Conservation (phyloP, 2,113 vertebrate genomes). For the Planiliza haematocheilus region DNA sequence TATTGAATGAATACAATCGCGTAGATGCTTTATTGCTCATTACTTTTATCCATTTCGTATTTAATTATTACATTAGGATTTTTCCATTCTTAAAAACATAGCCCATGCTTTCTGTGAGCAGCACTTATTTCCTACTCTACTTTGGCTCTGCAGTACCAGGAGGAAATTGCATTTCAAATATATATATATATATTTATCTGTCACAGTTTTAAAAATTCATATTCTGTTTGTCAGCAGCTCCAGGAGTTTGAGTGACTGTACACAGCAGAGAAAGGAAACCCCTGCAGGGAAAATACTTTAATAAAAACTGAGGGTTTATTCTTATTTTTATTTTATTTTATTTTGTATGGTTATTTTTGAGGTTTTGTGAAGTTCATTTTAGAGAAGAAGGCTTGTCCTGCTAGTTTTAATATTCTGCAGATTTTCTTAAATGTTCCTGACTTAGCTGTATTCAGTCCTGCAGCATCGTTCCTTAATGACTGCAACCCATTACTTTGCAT, state of each 20-base stretch:
- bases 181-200: not conserved
- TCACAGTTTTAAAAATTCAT: not conserved
- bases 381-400: not conserved
- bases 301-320: not conserved
- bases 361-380: too few relatives aligned
- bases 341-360: not conserved
- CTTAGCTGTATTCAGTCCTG: conserved; percentile 23
- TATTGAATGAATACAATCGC: not conserved
- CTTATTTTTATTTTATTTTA: not conserved
- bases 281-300: conserved; percentile 7
- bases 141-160: not conserved
- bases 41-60: not conserved
- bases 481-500: conserved; percentile 7
- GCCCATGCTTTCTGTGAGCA: not conserved
- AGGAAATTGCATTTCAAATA: conserved; percentile 5
- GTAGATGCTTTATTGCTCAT: not conserved
- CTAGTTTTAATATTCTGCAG: conserved; percentile 21
- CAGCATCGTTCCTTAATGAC: conserved; percentile 1
- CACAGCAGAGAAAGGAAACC: conserved; percentile 4
- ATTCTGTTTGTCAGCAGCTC: too few relatives aligned
- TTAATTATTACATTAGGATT: not conserved
- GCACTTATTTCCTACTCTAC: not conserved
- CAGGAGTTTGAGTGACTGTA: not conserved
- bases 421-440: conserved; percentile 23
- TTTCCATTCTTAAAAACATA: not conserved